Evolutionary conservation across 2,113 vertebrate species (phyloP), one percentile per base, ranked within the genome.

Genomic region (Centropus unirufus): DNA sequence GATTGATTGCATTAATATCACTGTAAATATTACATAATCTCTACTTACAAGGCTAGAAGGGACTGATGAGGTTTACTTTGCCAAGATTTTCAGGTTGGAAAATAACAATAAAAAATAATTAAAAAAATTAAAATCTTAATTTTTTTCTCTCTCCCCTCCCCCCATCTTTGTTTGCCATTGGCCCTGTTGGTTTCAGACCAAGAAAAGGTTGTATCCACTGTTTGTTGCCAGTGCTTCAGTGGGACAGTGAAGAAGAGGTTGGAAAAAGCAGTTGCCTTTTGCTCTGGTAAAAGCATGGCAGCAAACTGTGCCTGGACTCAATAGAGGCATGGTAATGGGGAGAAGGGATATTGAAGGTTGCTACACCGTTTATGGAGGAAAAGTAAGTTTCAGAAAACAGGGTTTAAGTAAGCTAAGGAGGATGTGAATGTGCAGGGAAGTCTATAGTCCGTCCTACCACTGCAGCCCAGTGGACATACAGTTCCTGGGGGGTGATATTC

Each of bases 1-100:
- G 97, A 97, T 97, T 95, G 95, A 97, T 96, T 95, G 88, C 95
- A 97, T 96, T 97, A 97, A 97, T 97, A 97, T 97, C 90, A 95
- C 86, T 93, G 86, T 97, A 97, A 96, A 96, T 97, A 96, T 97
- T 97, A 96, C 97, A 97, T 95, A 96, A 95, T 87, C 96, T 95
- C 84, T 0, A 0, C 91, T 95, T 82, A 97, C 82, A 96, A 93
- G 88, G 93, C 84, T 93, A 89, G 74, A 84, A 95, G 69, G 83
- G 92, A 79, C 92, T 80, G 92, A 94, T 86, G 92, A 87, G 81
- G 83, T 96, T 90, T 76, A 57, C 46, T 91, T 78, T 96, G 81
- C 92, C 95, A 95, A 79, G 81, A 61, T 49, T 92, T 84, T 95
- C 81, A 91, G 82, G 72, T 49, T 83, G 67, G 68, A 87, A 95